phyloP scores from a whole-genome alignment of 2,113 vertebrate genomes.

The western clawed frog (Xenopus tropicalis) region DNA sequence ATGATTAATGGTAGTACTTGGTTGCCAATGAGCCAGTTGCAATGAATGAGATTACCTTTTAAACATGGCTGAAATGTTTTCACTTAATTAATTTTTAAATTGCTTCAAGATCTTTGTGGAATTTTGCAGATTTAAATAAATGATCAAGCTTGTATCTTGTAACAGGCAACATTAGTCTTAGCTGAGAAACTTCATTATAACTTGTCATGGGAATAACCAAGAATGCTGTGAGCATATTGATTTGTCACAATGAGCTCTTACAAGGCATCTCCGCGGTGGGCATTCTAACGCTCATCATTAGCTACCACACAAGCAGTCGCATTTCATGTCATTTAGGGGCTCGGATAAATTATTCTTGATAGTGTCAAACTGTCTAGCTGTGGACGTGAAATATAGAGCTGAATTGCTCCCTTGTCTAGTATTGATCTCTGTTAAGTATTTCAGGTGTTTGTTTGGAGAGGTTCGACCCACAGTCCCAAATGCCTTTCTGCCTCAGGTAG shows the following conservation, averaged over 20 bases:
- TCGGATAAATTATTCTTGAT: slow-evolving; percentile 20
- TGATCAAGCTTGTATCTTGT: slow-evolving; percentile 31
- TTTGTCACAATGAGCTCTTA: slow-evolving; percentile 50
- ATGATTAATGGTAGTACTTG: too few species aligned
- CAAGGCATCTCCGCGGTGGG: slow-evolving; percentile 33
- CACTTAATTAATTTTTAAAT: slow-evolving; percentile 4
- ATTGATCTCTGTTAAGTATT: slow-evolving; percentile 17
- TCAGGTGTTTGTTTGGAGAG: slow-evolving; percentile 24
- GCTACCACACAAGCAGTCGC: slow-evolving; percentile 22
- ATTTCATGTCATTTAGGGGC: slow-evolving; percentile 34
- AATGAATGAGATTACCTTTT: too few species aligned
- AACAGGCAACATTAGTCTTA: slow-evolving; percentile 49
- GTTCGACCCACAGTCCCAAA: neutral
- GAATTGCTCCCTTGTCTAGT: neutral
- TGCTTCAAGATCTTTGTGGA: slow-evolving; percentile 1
- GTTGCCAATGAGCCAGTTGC: too few species aligned
- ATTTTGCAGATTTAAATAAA: slow-evolving; percentile 51
- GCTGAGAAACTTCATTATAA: slow-evolving; percentile 54
- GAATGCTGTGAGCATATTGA: slow-evolving; percentile 45
- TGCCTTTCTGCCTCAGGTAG: neutral
- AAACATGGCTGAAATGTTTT: slow-evolving; percentile 5
- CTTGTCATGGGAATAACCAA: slow-evolving; percentile 47
- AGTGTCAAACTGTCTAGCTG: slow-evolving; percentile 17
- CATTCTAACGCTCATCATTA: slow-evolving; percentile 37
- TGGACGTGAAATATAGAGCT: slow-evolving; percentile 6